A percentile compares a stretch with the other conserved stretches of the same genome.
These are phyloP conservation scores for Amia ocellicauda DNA, from an alignment of 2,113 vertebrate species.

Conservation along the genomic window DNA sequence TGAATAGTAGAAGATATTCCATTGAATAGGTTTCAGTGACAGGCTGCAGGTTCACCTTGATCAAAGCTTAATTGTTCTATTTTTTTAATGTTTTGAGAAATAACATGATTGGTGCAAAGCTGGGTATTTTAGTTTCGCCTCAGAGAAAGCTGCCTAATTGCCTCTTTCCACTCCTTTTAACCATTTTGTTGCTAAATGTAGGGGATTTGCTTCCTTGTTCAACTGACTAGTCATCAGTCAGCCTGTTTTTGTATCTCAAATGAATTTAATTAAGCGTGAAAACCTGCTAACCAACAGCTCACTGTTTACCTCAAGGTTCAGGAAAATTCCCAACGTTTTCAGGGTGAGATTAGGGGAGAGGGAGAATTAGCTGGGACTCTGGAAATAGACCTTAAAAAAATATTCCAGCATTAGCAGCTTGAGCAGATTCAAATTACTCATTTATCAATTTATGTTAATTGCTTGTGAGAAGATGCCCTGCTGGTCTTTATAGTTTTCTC, in stretches of 20 bases:
- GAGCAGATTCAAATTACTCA: slow-evolving; percentile 77
- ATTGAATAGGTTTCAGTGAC: too few species aligned
- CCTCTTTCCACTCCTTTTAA: not conserved
- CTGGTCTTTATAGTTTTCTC: slow-evolving; percentile 76
- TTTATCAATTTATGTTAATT: slow-evolving; percentile 90
- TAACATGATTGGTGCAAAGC: slow-evolving; percentile 44
- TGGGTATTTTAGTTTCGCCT: slow-evolving; percentile 27
- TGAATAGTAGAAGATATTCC: too few species aligned
- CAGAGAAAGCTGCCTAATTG: not conserved
- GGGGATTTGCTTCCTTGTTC: not conserved
- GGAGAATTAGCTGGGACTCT: slow-evolving; percentile 10
- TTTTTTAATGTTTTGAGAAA: slow-evolving; percentile 49
- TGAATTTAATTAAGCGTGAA: slow-evolving; percentile 8
- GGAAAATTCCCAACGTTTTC: not conserved
- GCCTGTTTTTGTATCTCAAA: not conserved
- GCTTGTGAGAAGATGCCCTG: slow-evolving; percentile 85
- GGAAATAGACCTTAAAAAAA: slow-evolving; percentile 23
- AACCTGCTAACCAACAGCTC: not conserved
- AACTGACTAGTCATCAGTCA: not conserved
- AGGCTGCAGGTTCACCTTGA: too few species aligned
- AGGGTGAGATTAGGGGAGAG: not conserved
- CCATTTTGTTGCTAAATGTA: not conserved
- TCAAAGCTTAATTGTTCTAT: too few species aligned
- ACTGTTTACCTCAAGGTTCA: not conserved
- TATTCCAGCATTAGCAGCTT: slow-evolving; percentile 66